Conservation (phyloP, 2,888 invertebrate species). For the Athalia circularis region DNA sequence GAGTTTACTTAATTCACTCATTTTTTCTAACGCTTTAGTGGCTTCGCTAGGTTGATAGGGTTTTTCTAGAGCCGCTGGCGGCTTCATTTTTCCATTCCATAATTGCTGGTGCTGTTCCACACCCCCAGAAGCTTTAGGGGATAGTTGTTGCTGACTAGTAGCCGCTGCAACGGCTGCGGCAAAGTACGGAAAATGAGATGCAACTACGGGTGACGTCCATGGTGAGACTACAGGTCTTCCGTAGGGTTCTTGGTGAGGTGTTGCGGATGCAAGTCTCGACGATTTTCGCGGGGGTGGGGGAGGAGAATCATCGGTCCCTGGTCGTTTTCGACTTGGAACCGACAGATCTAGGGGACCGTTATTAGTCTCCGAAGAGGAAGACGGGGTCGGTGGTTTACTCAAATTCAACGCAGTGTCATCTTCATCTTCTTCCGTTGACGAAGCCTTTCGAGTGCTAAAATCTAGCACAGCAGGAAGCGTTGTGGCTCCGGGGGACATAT, state of each 20-base stretch:
- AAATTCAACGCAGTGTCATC: constrained; percentile 84
- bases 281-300: constrained; percentile 80
- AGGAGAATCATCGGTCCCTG: constrained; percentile 80
- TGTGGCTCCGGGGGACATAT: constrained; percentile 69
- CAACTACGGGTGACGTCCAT: constrained; percentile 87
- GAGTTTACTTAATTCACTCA: constrained; percentile 91
- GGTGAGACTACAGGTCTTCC: constrained; percentile 84
- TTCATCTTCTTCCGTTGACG: constrained; percentile 76
- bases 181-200: constrained; percentile 86
- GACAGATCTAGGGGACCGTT: constrained; percentile 89
- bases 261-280: constrained; percentile 74
- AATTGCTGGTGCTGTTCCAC: constrained; percentile 73
- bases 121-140: constrained; percentile 80
- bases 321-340: constrained; percentile 84
- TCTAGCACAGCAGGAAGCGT: constrained; percentile 81
- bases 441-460: constrained; percentile 85
- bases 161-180: constrained; percentile 87
- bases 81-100: constrained; percentile 90
- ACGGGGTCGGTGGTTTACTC: constrained; percentile 80
- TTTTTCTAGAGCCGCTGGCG: constrained; percentile 76
- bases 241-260: constrained; percentile 74
- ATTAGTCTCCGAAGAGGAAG: constrained; percentile 75
- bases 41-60: constrained; percentile 83
- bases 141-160: constrained; percentile 76
- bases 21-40: constrained; percentile 91